These are phyloP conservation scores for Busseola fusca DNA, from an alignment of 2,888 invertebrate species.

Conservation along the genomic window DNA sequence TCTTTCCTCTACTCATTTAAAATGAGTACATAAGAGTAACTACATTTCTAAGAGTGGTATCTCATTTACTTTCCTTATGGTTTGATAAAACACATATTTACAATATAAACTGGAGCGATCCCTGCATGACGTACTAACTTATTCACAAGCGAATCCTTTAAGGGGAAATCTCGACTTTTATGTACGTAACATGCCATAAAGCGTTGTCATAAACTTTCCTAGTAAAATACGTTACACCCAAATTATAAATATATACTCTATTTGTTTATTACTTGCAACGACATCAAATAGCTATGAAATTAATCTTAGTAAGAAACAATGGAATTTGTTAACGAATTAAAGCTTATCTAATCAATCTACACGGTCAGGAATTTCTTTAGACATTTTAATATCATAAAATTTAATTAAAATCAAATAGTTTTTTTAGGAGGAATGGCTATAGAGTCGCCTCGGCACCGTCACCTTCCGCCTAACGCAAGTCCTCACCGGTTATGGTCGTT, in stretches of 20 bases:
- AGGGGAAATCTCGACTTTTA: constrained; percentile 86
- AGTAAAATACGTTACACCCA: constrained; percentile 82
- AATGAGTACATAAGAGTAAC: neutral
- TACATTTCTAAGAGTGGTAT: constrained; percentile 25
- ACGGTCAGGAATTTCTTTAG: neutral
- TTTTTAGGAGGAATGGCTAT: neutral
- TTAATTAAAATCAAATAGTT: neutral
- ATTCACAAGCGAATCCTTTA: constrained; percentile 82
- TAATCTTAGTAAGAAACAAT: constrained; percentile 17
- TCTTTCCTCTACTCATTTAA: neutral
- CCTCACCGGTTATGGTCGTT: no score
- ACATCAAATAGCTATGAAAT: constrained; percentile 31
- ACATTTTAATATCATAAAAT: neutral
- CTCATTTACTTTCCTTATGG: constrained; percentile 42
- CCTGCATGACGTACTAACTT: constrained; percentile 77
- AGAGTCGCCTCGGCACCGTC: no score
- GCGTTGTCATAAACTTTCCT: constrained; percentile 76
- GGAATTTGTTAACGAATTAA: constrained; percentile 1
- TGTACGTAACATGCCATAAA: constrained; percentile 86
- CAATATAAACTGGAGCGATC: constrained; percentile 53
- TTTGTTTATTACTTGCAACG: constrained; percentile 48
- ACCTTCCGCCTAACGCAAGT: no score
- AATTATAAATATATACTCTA: constrained; percentile 84
- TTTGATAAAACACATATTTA: constrained; percentile 48
- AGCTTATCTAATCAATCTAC: neutral